These are phyloP conservation scores for Camptogramma bilineatum DNA, from an alignment of 2,888 invertebrate genomes.

Conservation along the genomic window DNA sequence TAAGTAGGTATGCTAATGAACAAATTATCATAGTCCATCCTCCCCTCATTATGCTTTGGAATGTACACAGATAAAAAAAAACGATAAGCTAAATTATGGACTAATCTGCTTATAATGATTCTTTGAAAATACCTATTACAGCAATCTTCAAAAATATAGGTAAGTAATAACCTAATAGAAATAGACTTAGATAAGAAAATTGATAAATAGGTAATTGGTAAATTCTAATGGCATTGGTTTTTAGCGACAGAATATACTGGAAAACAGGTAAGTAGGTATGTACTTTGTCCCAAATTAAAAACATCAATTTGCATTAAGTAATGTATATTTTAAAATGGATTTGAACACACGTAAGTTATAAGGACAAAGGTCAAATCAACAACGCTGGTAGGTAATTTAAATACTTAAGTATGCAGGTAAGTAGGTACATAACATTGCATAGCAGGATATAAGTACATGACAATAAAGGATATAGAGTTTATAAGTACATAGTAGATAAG, in stretches of 20 bases:
- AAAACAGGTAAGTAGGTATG: too few relatives aligned
- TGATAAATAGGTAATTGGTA: too few relatives aligned
- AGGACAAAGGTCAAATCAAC: constrained; percentile 24
- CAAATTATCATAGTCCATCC: background rate
- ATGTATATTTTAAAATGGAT: background rate
- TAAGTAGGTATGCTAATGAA: background rate
- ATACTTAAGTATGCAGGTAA: background rate
- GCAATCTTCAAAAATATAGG: too few relatives aligned
- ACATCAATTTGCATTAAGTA: too few relatives aligned
- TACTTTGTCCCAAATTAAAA: too few relatives aligned
- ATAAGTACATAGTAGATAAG: constrained; percentile 15
- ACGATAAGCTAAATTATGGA: background rate
- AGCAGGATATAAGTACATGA: background rate
- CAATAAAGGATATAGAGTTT: background rate
- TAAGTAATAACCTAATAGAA: too few relatives aligned
- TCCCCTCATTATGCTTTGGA: background rate
- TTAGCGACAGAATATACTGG: too few relatives aligned
- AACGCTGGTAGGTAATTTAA: constrained; percentile 6
- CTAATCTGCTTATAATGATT: too few relatives aligned
- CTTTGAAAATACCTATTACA: too few relatives aligned
- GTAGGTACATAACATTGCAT: constrained; percentile 5
- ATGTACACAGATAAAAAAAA: background rate
- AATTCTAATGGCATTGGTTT: too few relatives aligned
- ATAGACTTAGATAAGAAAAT: too few relatives aligned
- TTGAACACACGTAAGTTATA: constrained; percentile 4